A percentile compares a stretch with the other conserved stretches of the same genome.
These are phyloP conservation scores for Noctua janthina DNA, from an alignment of 2,888 invertebrate species.

Conservation along the genomic window DNA sequence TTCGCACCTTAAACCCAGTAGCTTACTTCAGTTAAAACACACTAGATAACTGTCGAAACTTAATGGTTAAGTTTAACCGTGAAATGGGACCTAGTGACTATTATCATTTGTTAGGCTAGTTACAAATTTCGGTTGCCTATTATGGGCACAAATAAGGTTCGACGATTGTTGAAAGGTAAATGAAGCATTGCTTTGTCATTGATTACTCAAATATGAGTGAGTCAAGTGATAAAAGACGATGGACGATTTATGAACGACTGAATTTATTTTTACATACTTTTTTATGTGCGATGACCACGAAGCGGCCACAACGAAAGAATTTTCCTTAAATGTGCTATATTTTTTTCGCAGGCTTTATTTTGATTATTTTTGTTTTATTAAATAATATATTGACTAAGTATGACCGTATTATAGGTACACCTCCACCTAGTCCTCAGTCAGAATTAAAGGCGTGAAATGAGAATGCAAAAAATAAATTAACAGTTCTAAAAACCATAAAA, in stretches of 20 bases:
- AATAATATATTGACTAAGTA: background rate
- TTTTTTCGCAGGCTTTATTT: background rate
- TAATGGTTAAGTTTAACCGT: constrained; percentile 44
- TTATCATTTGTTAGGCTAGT: constrained; percentile 31
- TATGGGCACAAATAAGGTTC: constrained; percentile 1
- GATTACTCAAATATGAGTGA: background rate
- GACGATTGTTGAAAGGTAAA: background rate
- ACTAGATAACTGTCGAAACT: constrained; percentile 48
- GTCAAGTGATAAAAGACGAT: background rate
- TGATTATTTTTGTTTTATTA: background rate
- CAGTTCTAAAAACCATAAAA: background rate
- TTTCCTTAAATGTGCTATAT: background rate
- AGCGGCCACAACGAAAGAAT: background rate
- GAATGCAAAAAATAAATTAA: too few species aligned
- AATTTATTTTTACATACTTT: background rate
- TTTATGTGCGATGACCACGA: background rate
- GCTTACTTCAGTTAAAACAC: constrained; percentile 48
- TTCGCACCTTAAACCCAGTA: constrained; percentile 55
- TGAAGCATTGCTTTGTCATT: constrained; percentile 18
- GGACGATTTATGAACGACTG: background rate
- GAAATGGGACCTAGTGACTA: constrained; percentile 35
- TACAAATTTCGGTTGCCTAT: constrained; percentile 23
- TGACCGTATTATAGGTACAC: background rate
- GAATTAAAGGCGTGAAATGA: background rate
- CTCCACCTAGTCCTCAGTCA: background rate